Evolutionary conservation across 2,888 invertebrate genomes (phyloP).

Genomic region (Augochlorella aurata): DNA sequence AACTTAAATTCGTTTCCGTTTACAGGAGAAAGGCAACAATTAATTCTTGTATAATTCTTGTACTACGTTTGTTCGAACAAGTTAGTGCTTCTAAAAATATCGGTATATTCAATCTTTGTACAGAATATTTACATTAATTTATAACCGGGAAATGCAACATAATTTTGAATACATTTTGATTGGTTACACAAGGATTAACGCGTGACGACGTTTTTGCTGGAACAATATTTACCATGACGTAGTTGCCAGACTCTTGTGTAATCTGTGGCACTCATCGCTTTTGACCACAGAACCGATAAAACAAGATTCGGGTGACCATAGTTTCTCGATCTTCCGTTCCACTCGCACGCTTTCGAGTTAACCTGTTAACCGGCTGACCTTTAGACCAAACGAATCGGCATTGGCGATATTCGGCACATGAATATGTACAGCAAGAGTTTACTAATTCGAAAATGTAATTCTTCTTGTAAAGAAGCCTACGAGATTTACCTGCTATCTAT

Average conservation of each 20-base stretch:
- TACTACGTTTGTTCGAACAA: too few relatives aligned
- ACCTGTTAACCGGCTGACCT: not conserved
- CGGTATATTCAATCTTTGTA: too few relatives aligned
- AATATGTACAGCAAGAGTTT: not conserved
- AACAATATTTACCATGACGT: not conserved
- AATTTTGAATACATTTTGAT: not conserved
- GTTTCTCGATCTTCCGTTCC: not conserved
- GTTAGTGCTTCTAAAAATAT: too few relatives aligned
- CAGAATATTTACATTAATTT: too few relatives aligned
- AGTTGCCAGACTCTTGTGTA: not conserved
- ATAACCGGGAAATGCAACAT: too few relatives aligned
- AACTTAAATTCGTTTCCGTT: too few relatives aligned
- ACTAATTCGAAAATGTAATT: too few relatives aligned
- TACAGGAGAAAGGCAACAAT: too few relatives aligned
- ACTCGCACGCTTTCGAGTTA: not conserved
- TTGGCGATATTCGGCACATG: not conserved
- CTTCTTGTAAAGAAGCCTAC: too few relatives aligned
- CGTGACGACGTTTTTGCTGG: not conserved
- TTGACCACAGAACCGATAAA: not conserved
- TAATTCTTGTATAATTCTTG: not conserved
- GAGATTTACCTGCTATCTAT: too few relatives aligned
- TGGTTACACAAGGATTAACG: not conserved
- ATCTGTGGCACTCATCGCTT: not conserved
- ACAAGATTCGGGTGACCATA: slow-evolving; percentile 1
- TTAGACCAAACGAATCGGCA: not conserved